These are phyloP conservation scores for Pachycephus smyrnensis DNA, from an alignment of 2,888 invertebrate genomes.

Conservation along the genomic window DNA sequence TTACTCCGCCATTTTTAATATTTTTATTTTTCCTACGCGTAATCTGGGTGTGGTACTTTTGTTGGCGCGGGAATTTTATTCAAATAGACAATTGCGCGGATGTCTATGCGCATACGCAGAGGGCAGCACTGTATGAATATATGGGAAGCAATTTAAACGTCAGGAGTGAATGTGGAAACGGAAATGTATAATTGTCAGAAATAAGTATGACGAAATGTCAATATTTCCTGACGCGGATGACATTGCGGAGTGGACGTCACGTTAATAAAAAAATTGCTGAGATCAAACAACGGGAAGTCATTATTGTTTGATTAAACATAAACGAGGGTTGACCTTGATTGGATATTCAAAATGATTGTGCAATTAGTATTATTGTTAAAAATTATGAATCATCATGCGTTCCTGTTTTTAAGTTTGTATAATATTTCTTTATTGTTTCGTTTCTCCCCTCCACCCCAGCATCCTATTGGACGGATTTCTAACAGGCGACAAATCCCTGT, in stretches of 20 bases:
- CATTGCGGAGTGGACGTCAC: background rate
- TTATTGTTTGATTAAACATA: background rate
- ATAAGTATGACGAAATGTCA: background rate
- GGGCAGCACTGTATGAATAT: background rate
- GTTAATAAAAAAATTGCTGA: background rate
- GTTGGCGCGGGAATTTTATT: background rate
- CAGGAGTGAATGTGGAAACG: background rate
- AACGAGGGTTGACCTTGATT: background rate
- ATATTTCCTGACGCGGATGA: background rate
- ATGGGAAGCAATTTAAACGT: background rate
- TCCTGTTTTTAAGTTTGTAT: background rate
- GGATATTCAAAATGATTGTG: background rate
- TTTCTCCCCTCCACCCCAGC: fast-evolving
- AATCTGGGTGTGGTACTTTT: background rate
- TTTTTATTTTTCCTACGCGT: background rate
- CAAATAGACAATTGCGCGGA: background rate
- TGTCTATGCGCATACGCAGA: background rate
- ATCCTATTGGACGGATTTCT: background rate
- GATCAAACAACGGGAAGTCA: background rate
- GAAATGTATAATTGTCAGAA: background rate
- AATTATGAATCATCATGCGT: background rate
- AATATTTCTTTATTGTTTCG: background rate
- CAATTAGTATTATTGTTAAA: background rate
- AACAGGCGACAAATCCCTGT: background rate
- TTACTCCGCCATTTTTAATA: background rate